phyloP scores from a whole-genome alignment of 1,140 invertebrate species.

The Grapholita molesta region DNA sequence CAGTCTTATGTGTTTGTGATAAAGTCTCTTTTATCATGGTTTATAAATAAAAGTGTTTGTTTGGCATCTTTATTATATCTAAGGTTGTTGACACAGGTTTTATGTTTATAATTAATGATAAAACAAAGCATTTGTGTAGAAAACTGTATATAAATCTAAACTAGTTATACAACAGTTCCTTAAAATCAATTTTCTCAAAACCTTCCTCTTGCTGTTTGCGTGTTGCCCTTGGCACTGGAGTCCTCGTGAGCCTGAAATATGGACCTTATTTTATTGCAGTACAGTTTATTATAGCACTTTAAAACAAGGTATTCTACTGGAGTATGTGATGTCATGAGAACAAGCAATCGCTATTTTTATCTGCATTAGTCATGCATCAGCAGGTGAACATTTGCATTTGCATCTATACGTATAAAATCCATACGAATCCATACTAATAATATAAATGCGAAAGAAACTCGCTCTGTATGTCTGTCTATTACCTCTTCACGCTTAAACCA shows the following conservation, averaged over 20 bases:
- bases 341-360: not conserved
- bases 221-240: slow-evolving; percentile 56
- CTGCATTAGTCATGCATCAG: not conserved
- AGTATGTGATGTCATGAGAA: not conserved
- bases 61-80: slow-evolving; percentile 1
- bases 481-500: too few species aligned
- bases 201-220: slow-evolving; percentile 50
- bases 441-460: too few species aligned
- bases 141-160: too few species aligned
- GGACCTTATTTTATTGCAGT: not conserved
- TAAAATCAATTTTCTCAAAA: slow-evolving; percentile 41
- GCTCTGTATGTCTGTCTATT: too few species aligned
- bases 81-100: slow-evolving; percentile 8
- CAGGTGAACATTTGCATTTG: not conserved
- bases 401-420: too few species aligned
- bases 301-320: not conserved
- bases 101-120: not conserved
- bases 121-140: too few species aligned
- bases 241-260: slow-evolving; percentile 68
- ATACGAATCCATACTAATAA: too few species aligned
- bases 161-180: too few species aligned
- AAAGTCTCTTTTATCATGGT: slow-evolving; percentile 7
- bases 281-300: not conserved
- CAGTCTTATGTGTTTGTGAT: slow-evolving; percentile 19
- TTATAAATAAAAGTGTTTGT: slow-evolving; percentile 5